A percentile compares a stretch with the other conserved stretches of the same genome.
These are phyloP conservation scores for Urocynchramus pylzowi DNA, from an alignment of 2,113 vertebrate genomes.

Conservation along the genomic window DNA sequence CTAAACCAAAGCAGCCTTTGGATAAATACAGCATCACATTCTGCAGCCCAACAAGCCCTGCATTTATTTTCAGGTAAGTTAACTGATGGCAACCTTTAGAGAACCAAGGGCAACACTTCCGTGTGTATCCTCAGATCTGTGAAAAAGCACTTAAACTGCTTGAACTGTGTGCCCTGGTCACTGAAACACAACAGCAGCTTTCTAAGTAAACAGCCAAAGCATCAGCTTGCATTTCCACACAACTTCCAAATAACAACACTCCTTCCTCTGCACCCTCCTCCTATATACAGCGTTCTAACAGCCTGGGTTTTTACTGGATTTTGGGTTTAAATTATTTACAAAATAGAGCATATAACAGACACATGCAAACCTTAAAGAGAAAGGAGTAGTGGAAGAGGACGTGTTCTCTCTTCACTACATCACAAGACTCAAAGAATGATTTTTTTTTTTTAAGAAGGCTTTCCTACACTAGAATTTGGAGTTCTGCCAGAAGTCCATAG, in stretches of 20 bases:
- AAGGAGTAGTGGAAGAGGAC: background rate
- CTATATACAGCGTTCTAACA: accelerated
- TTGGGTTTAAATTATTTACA: background rate
- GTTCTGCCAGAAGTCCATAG: background rate
- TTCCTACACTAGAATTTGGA: background rate
- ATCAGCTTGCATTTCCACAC: background rate
- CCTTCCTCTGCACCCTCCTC: background rate
- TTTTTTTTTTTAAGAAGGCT: background rate
- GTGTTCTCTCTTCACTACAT: background rate
- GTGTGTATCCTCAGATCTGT: background rate
- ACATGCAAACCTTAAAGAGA: background rate
- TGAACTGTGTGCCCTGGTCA: background rate
- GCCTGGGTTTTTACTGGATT: background rate
- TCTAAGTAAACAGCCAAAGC: background rate
- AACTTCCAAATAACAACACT: background rate
- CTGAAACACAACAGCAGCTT: background rate
- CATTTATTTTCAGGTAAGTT: background rate
- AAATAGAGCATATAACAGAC: background rate
- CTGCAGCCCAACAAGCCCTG: background rate
- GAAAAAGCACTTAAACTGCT: background rate
- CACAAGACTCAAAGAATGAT: background rate
- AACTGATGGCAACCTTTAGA: background rate
- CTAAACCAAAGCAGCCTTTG: background rate
- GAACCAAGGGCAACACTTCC: background rate
- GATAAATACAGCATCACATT: background rate